Percentiles rank a stretch among this genome's conserved stretches.
phyloP scores from a whole-genome alignment of 2,888 invertebrate genomes.

The Gryllus longicercus region DNA sequence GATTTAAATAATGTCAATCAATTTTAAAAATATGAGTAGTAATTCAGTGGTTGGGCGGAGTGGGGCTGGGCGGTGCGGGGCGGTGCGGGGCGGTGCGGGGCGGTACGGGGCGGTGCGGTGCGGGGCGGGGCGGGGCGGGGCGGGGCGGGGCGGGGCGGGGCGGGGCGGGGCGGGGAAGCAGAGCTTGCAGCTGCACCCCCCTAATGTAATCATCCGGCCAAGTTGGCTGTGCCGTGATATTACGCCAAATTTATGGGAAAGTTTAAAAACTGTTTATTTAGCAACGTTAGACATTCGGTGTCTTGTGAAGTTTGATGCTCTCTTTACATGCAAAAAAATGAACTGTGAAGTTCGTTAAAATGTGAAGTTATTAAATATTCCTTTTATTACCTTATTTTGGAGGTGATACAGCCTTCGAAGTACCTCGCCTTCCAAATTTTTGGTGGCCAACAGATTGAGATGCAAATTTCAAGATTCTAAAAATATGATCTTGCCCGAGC shows the following conservation, averaged over 20 bases:
- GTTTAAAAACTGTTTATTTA: slow-evolving; percentile 1
- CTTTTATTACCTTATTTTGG: background rate
- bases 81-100: too few species aligned
- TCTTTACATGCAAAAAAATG: background rate
- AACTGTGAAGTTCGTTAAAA: background rate
- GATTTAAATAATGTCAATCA: too few species aligned
- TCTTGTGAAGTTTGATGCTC: background rate
- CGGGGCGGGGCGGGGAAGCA: background rate
- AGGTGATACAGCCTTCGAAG: background rate
- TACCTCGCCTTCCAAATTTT: too few species aligned
- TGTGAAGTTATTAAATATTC: background rate
- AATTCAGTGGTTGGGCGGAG: too few species aligned
- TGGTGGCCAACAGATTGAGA: too few species aligned
- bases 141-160: background rate
- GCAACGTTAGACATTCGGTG: background rate
- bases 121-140: background rate
- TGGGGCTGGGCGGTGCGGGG: too few species aligned
- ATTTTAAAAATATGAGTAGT: too few species aligned
- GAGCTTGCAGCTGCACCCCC: background rate
- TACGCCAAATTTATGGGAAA: slow-evolving; percentile 6
- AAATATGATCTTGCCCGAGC: too few species aligned
- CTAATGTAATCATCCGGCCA: slow-evolving; percentile 17
- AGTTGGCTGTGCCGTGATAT: slow-evolving; percentile 2
- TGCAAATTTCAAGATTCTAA: too few species aligned
- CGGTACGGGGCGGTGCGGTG: too few species aligned